phyloP scores from a whole-genome alignment of 2,888 invertebrate species.

The Pheosia gnoma region DNA sequence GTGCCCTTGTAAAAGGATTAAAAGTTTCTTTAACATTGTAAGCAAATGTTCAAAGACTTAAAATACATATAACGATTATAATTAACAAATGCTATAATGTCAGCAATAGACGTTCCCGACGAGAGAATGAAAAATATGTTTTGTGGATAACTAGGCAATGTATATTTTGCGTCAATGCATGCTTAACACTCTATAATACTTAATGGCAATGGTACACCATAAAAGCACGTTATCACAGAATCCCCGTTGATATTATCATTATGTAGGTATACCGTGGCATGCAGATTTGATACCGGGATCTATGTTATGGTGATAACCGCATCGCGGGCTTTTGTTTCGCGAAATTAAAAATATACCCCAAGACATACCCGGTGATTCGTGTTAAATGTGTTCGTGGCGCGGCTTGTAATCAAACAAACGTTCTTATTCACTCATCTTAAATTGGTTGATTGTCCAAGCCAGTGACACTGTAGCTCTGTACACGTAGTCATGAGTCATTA shows the following conservation, averaged over 20 bases:
- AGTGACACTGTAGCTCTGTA: not conserved
- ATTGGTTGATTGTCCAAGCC: not conserved
- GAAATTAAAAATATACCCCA: not conserved
- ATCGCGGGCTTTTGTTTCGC: not conserved
- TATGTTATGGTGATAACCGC: not conserved
- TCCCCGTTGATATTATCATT: not conserved
- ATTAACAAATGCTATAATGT: too few relatives aligned
- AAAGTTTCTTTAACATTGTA: too few relatives aligned
- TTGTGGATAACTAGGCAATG: too few relatives aligned
- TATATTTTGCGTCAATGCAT: too few relatives aligned
- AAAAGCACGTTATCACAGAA: not conserved
- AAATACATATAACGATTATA: too few relatives aligned
- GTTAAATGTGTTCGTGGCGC: not conserved
- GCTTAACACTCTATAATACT: too few relatives aligned
- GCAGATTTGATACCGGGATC: not conserved
- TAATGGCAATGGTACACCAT: too few relatives aligned
- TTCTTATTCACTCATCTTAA: not conserved
- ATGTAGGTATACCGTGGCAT: not conserved
- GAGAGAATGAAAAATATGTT: too few relatives aligned
- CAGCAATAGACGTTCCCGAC: too few relatives aligned
- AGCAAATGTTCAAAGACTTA: too few relatives aligned
- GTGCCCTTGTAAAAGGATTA: too few relatives aligned
- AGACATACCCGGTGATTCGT: not conserved
- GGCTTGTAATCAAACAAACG: not conserved
- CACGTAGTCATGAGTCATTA: not conserved